A percentile compares a stretch with the other conserved stretches of the same genome.
phyloP scores from a whole-genome alignment of 2,888 invertebrate species.

The Crematogaster levior region DNA sequence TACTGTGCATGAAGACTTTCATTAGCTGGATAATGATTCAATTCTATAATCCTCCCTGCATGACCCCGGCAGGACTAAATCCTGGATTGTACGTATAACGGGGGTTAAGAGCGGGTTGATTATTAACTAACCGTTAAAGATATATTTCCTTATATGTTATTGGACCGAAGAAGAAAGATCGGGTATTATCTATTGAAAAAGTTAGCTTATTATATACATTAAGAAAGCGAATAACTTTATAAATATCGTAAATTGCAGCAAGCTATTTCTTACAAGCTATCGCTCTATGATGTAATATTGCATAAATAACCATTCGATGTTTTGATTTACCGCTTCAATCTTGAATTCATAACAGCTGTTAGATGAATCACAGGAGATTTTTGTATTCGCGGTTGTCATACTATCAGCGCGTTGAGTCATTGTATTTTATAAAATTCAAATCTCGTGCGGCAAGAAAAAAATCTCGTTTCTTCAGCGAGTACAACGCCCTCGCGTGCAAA shows the following conservation, averaged over 20 bases:
- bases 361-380: constrained; percentile 40
- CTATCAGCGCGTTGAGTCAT: constrained; percentile 24
- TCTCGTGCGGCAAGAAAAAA: constrained; percentile 4
- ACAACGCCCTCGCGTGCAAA: neutral
- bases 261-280: neutral
- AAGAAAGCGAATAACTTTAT: constrained; percentile 14
- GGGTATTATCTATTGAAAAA: constrained; percentile 4
- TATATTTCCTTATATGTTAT: neutral
- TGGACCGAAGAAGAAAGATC: neutral
- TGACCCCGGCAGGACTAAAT: constrained; percentile 9
- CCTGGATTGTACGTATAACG: constrained; percentile 11
- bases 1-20: constrained; percentile 36
- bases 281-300: constrained; percentile 34
- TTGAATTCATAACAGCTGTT: constrained; percentile 40
- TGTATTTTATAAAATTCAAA: constrained; percentile 32
- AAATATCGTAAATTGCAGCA: constrained; percentile 5
- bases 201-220: neutral
- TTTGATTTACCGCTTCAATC: constrained; percentile 30
- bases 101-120: neutral
- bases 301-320: constrained; percentile 32
- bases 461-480: neutral
- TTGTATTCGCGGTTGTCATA: constrained; percentile 32
- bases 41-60: constrained; percentile 21
- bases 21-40: constrained; percentile 26
- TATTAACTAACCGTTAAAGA: constrained; percentile 21